phyloP scores from a whole-genome alignment of 2,113 vertebrate genomes.

The Tamias sibiricus region DNA sequence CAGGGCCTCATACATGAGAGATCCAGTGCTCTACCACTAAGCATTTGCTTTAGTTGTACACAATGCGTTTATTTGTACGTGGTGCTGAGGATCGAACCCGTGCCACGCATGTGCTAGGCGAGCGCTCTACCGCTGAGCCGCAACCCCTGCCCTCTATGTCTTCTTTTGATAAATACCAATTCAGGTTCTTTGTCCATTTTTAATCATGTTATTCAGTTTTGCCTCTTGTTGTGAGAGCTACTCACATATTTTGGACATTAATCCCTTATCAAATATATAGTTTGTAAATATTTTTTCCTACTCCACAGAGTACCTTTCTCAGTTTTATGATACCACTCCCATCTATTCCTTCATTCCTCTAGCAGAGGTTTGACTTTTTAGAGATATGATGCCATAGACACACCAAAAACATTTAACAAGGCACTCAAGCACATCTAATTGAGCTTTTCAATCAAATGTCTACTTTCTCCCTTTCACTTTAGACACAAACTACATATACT shows the following conservation, averaged over 20 bases:
- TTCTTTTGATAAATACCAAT: neutral
- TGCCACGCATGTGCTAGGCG: too few relatives aligned
- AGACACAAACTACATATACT: neutral
- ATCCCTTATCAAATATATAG: neutral
- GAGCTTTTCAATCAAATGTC: constrained; percentile 21
- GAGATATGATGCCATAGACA: neutral
- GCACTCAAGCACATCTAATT: neutral
- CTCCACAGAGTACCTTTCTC: neutral
- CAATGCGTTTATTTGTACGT: too few relatives aligned
- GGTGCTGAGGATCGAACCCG: too few relatives aligned
- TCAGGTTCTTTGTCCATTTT: neutral
- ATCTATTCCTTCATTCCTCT: neutral
- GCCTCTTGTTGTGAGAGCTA: neutral
- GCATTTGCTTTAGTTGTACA: too few relatives aligned
- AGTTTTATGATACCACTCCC: neutral
- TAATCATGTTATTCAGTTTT: neutral
- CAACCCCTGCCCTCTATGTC: neutral
- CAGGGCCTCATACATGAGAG: too few relatives aligned
- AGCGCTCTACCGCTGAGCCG: too few relatives aligned
- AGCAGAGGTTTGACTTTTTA: neutral
- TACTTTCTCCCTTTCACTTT: neutral
- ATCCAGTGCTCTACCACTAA: too few relatives aligned
- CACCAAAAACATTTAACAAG: neutral
- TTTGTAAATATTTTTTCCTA: neutral
- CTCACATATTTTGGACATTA: neutral